Conservation (phyloP, 1,140 invertebrate species). For the Phocides pigmalion region DNA sequence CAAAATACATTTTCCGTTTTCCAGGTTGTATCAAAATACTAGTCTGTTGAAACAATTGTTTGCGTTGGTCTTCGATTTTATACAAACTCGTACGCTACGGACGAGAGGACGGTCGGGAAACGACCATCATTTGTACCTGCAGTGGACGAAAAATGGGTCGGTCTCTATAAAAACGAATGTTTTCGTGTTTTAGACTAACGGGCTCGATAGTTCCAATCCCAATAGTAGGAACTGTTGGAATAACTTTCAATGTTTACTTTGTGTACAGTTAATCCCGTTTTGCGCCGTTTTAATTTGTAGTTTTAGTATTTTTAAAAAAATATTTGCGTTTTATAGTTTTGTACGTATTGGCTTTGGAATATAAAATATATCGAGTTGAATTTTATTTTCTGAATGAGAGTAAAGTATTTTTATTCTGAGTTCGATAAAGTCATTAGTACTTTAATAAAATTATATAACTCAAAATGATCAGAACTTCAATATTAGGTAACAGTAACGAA, state of each 20-base stretch:
- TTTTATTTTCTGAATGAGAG: too few species aligned
- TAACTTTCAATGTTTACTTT: conserved; percentile 4
- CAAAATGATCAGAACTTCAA: too few species aligned
- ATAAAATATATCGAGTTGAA: too few species aligned
- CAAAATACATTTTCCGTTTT: too few species aligned
- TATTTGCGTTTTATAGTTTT: not conserved
- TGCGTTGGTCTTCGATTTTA: too few species aligned
- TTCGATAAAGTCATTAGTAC: too few species aligned
- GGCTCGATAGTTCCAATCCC: not conserved
- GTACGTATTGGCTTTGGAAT: not conserved
- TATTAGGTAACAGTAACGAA: too few species aligned
- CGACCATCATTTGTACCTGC: conserved; percentile 71
- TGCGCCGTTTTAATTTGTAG: not conserved
- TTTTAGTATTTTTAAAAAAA: not conserved
- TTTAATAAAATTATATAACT: too few species aligned
- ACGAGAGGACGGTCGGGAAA: conserved; percentile 90
- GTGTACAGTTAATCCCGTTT: not conserved
- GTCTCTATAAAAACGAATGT: conserved; percentile 11
- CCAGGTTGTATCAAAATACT: too few species aligned
- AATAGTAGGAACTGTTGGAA: conserved; percentile 3
- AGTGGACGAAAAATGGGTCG: conserved; percentile 2
- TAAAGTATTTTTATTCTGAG: too few species aligned
- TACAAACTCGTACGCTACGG: too few species aligned
- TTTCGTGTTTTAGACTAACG: not conserved
- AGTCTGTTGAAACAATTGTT: too few species aligned